Evolutionary conservation across 2,797 vertebrate genomes (phyloP), one percentile per base, ranked within the genome.

Genomic region (Petrocephalus schoutedeni): DNA sequence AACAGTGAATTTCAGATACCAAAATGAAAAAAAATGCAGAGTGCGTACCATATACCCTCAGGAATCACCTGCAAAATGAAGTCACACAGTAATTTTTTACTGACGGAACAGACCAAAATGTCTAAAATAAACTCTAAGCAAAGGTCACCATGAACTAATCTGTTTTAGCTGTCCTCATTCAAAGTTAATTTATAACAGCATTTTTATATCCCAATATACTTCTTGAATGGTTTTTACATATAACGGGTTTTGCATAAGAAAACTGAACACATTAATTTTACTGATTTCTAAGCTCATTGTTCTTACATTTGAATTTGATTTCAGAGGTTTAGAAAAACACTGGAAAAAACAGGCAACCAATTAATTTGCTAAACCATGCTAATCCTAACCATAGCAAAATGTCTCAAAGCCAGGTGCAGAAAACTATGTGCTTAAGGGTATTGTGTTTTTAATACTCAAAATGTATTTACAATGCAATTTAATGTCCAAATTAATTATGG

Each of bases 401-500:
- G 82, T 67, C 82, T 85, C 59, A 85, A 36, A 88, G 87, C 21
- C 59, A 85, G 57, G 57, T 51, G 21, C 19, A 84, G 19, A 64
- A 51, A 85, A 71, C 23, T 67, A 54, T 19, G 77, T 28, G 80
- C 41, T 67, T 53, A 36, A 36, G 41, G 82, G 12, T 59, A 51
- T 49, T 88, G 54, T 61, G 16, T 54, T 85, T 16, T 21, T 64
- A 86, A 74, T 41, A 84, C 51, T 51, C 23, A 67, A 58, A 74
- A 54, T 84, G 54, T 54, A 84, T 53, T 54, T 84, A 84, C 82
- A 54, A 84, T 84, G 45, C 82, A 54, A 54, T 88, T 56, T 16
- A 54, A 49, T 58, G 74, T 88, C 64, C 36, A 86, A 88, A 54
- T 85, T 85, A 88, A 88, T 71, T 67, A 85, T 57, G 49, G n/a